These are phyloP conservation scores for Macrobrachium nipponense DNA, from an alignment of 1,140 invertebrate genomes.

Conservation along the genomic window DNA sequence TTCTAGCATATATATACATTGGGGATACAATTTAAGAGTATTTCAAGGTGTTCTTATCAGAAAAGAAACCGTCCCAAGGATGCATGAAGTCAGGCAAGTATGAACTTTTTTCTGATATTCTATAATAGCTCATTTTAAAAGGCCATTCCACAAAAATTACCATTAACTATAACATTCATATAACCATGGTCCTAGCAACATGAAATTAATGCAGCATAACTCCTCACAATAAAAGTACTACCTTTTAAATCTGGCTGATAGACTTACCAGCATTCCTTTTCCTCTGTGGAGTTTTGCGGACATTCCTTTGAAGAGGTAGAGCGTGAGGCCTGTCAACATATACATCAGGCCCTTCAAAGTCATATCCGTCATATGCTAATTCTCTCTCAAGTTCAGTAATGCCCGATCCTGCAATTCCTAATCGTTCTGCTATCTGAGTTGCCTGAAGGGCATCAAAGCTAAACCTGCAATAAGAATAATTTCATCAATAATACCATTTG, in stretches of 20 bases:
- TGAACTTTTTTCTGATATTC: no score
- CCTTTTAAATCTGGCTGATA: not conserved
- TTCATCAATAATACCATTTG: not conserved
- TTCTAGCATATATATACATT: no score
- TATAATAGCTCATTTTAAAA: no score
- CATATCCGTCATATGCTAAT: slow-evolving; percentile 35
- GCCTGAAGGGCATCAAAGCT: slow-evolving; percentile 60
- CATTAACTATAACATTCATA: not conserved
- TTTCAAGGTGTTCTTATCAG: no score
- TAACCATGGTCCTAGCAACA: not conserved
- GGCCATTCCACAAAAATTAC: no score
- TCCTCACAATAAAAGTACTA: no score
- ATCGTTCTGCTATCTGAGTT: slow-evolving; percentile 59
- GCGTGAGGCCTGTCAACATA: slow-evolving; percentile 30
- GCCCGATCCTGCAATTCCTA: slow-evolving; percentile 44
- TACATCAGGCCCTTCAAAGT: slow-evolving; percentile 45
- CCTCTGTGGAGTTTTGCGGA: slow-evolving; percentile 23
- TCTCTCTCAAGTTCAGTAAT: slow-evolving; percentile 40
- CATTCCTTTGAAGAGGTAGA: slow-evolving; percentile 36
- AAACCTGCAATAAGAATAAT: slow-evolving; percentile 31
- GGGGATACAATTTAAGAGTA: no score
- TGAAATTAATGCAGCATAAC: no score
- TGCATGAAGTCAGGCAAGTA: no score
- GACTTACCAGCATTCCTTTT: not conserved
- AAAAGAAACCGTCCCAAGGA: no score